These are phyloP conservation scores for Micromussa lordhowensis DNA, from an alignment of 92 coral and sea anemone species.

Conservation along the genomic window DNA sequence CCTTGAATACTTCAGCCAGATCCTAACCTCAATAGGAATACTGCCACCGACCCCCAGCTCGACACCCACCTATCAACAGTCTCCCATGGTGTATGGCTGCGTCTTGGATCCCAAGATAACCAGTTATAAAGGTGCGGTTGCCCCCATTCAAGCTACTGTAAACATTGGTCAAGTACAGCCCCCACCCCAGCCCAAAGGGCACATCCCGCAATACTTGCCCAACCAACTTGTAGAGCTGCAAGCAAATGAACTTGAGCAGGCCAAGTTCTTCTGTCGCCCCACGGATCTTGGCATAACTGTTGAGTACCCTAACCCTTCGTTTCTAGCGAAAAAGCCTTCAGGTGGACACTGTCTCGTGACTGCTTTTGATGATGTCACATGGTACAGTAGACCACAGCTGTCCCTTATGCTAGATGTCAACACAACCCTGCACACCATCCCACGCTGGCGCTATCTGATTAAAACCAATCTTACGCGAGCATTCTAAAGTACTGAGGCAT, in stretches of 20 bases:
- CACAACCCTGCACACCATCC: slow-evolving; percentile 61
- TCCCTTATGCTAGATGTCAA: slow-evolving; percentile 52
- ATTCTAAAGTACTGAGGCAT: slow-evolving; percentile 60
- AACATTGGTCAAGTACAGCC: slow-evolving; percentile 11
- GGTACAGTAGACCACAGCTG: background rate
- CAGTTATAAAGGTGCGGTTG: no score
- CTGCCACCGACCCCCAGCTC: no score
- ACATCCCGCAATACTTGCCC: slow-evolving; percentile 22
- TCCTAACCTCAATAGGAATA: no score
- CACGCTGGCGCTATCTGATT: slow-evolving; percentile 56
- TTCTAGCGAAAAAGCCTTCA: slow-evolving; percentile 49
- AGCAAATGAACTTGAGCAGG: slow-evolving; percentile 49
- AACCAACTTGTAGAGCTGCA: background rate
- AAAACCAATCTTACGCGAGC: slow-evolving; percentile 50
- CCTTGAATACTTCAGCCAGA: no score
- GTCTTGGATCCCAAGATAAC: no score
- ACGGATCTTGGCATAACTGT: slow-evolving; percentile 26
- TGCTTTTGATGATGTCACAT: slow-evolving; percentile 40
- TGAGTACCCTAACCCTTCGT: slow-evolving; percentile 56
- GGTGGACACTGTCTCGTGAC: slow-evolving; percentile 57
- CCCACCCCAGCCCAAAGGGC: no score
- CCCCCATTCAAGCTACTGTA: no score
- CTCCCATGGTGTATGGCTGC: no score
- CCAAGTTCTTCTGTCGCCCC: slow-evolving; percentile 28
- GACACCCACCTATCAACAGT: slow-evolving; percentile 32